Conservation (phyloP, 1,140 invertebrate genomes). For the Schlechtendalia chinensis region DNA sequence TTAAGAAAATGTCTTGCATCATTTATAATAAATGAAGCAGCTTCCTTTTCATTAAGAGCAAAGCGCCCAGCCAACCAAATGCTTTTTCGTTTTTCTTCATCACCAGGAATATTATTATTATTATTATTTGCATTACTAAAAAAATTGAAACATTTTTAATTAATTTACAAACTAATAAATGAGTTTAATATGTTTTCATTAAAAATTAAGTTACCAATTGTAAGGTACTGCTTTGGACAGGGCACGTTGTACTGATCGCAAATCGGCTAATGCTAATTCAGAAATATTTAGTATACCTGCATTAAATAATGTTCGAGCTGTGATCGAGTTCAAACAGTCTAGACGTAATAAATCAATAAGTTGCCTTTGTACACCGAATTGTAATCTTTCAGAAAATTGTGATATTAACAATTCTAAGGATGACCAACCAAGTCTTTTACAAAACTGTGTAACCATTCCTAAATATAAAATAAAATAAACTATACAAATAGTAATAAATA, state of each 20-base stretch:
- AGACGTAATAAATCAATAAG: slow-evolving; percentile 88
- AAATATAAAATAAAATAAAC: slow-evolving; percentile 52
- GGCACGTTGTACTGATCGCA: slow-evolving; percentile 70
- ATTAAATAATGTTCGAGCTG: slow-evolving; percentile 82
- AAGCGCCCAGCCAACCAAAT: slow-evolving; percentile 82
- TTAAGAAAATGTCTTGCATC: slow-evolving; percentile 75
- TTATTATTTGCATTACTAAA: slow-evolving; percentile 14
- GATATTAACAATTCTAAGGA: slow-evolving; percentile 84
- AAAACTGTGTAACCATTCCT: slow-evolving; percentile 92
- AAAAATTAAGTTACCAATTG: slow-evolving; percentile 61
- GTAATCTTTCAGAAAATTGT: slow-evolving; percentile 89
- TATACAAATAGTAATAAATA: slow-evolving; percentile 34
- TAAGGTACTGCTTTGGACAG: slow-evolving; percentile 80
- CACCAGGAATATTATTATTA: slow-evolving; percentile 46
- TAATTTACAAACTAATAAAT: not conserved
- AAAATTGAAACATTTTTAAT: slow-evolving; percentile 4
- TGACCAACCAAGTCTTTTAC: slow-evolving; percentile 87
- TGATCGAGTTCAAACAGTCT: slow-evolving; percentile 76
- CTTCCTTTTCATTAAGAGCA: slow-evolving; percentile 77
- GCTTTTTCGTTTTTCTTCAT: slow-evolving; percentile 51
- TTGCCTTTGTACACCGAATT: slow-evolving; percentile 91
- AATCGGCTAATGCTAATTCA: slow-evolving; percentile 72
- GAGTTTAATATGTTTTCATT: too few species aligned
- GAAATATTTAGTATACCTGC: slow-evolving; percentile 77
- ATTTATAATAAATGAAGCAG: slow-evolving; percentile 73